Evolutionary conservation across 2,797 vertebrate genomes (phyloP), one percentile per base, ranked within the genome.

Genomic region (Cephalopachus bancanus): DNA sequence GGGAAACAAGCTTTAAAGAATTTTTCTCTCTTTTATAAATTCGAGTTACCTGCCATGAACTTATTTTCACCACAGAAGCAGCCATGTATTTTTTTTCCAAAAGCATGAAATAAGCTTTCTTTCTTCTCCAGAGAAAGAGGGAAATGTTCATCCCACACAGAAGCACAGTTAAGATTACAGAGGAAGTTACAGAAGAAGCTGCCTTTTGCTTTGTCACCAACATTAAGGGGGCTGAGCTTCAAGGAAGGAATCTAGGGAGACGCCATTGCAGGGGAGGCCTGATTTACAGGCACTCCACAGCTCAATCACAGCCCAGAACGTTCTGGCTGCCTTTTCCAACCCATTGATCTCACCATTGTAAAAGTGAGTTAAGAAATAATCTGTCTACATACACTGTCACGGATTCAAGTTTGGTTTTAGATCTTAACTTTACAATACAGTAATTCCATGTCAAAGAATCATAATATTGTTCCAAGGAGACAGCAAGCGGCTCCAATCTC

Each of bases 31-130:
- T 88, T 88, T 93, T 95, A 76, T 83, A 97, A 96, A 96, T 97
- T 83, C 83, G 53, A 94, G 95, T 98, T 97, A 98, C 98, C 97
- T 98, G 96, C 97, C 94, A 97, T 97, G 96, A 98, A 97, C 98
- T 97, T 95, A 96, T 97, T 97, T 96, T 93, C 96, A 93, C 92
- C 96, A 96, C 60, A 86, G 93, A 94, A 90, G 76, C 86, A 94
- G 89, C 74, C 65, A 89, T 75, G 81, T 85, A 28, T 65, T 96
- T 96, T 87, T 69, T 83, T 90, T 84, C 6, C 55, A 84, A 96
- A 86, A 92, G 62, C 84, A 1, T 97, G 92, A 94, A 97, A 93
- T 94, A 90, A 81, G 75, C 71, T 62, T 64, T 30, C 15, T 26
- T 17, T 33, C 51, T 60, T 15, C 69, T 92, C 65, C 26, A 37